Evolutionary conservation across 2,797 vertebrate genomes (phyloP).

Genomic region (Borostomias antarcticus): DNA sequence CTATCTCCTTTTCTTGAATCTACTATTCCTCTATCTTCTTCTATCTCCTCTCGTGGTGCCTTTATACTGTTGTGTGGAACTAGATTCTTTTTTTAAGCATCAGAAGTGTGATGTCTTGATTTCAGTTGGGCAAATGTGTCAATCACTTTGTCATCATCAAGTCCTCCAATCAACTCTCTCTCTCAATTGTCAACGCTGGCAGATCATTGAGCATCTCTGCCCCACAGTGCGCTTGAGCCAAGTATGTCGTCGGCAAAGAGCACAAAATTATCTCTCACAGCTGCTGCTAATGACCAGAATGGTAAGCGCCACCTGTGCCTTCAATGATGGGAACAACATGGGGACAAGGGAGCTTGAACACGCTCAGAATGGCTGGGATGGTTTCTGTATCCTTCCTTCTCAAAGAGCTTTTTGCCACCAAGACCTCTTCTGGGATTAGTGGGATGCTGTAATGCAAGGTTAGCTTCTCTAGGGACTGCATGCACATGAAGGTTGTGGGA

Average conservation of each 20-base stretch:
- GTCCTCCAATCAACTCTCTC: not conserved
- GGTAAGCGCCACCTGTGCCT: not conserved
- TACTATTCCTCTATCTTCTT: too few species aligned
- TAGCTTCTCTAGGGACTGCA: not conserved
- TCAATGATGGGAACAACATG: constrained; percentile 2
- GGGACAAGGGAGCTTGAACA: constrained; percentile 11
- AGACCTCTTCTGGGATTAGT: constrained; percentile 1
- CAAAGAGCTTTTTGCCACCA: constrained; percentile 12
- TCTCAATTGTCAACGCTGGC: constrained; percentile 2
- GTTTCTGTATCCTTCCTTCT: not conserved
- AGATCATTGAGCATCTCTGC: constrained; percentile 1
- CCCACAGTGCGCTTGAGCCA: constrained; percentile 7
- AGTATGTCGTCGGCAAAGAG: constrained; percentile 11
- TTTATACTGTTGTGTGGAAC: too few species aligned
- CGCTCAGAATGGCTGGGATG: constrained; percentile 4
- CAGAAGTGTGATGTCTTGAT: constrained; percentile 10
- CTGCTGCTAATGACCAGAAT: constrained; percentile 1
- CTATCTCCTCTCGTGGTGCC: too few species aligned
- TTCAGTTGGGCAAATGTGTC: not conserved
- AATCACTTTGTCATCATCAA: constrained; percentile 1
- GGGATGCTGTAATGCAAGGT: not conserved
- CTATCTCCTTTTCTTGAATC: too few species aligned
- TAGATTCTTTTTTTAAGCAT: not conserved
- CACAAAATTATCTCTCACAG: too few species aligned
- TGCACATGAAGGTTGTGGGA: constrained; percentile 6